Evolutionary conservation across 1,140 invertebrate genomes (phyloP), one percentile per base, ranked within the genome.

Genomic region (Rhynchophorus ferrugineus): DNA sequence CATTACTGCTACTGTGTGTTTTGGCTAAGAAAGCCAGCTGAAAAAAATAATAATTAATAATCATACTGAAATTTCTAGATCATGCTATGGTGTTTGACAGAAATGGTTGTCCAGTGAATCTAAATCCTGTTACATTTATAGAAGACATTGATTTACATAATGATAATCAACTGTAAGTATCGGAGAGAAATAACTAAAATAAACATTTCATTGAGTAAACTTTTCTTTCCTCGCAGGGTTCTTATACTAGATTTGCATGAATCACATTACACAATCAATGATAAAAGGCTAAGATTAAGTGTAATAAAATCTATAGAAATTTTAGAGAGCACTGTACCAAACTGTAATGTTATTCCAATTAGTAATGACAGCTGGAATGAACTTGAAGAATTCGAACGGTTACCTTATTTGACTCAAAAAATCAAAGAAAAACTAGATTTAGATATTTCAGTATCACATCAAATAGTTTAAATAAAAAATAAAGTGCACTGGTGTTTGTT

Each of bases 61-160:
- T n/a, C n/a, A 48, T 57, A 37, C 35, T 41, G 6, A 48, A 35
- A 55, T 57, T 70, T 72, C 55, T 49, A 78, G 77, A 80, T 70
- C 69, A 77, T 57, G 61, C 69, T 7, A 54, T 78, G 20, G 59
- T 77, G 2, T 69, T 78, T 65, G 64, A 72, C 34, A 71, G 75
- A 57, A 72, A 72, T 48, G 75, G 75, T 17, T 75, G 68, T 60
- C 69, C 75, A 11, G 57, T 78, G 19, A 65, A 71, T 22, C 62
- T 76, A 29, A 68, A 73, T n/a, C 36, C 49, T 44, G 38, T 64
- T 5, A 49, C 60, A 35, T 35, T 44, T 56, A 39, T 74, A 22
- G 69, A 74, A 57, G 70, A 76, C 42, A 48, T 77, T 43, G 39
- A 50, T 41, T 34, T 64, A 37, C 61, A 69, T n/a, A 42, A 61